Evolutionary conservation across 1,140 invertebrate genomes (phyloP).

Genomic region (Phocides pigmalion): DNA sequence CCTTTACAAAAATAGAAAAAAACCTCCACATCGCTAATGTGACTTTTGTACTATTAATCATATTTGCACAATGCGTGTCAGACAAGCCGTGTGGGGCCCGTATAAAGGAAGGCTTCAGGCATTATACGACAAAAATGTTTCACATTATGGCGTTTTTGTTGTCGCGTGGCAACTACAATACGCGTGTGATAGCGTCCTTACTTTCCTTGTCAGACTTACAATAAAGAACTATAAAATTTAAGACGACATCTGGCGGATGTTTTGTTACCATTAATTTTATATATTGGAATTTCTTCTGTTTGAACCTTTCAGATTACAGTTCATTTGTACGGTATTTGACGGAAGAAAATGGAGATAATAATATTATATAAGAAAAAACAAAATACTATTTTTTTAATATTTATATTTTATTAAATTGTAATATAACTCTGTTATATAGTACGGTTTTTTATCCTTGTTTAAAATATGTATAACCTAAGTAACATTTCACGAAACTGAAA

Average conservation of each 20-base stretch:
- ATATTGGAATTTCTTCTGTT: too few relatives aligned
- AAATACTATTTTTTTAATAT: too few relatives aligned
- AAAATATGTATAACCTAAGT: too few relatives aligned
- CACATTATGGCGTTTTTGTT: conserved; percentile 41
- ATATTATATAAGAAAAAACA: too few relatives aligned
- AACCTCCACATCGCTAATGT: conserved; percentile 68
- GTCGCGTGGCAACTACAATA: conserved; percentile 15
- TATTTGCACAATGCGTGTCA: conserved; percentile 69
- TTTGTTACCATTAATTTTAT: background rate
- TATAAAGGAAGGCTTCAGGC: conserved; percentile 60
- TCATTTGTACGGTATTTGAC: too few relatives aligned
- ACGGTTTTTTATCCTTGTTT: too few relatives aligned
- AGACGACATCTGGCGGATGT: background rate
- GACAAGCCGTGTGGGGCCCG: conserved; percentile 48
- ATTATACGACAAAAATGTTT: conserved; percentile 58
- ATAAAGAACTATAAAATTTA: background rate
- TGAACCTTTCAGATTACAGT: too few relatives aligned
- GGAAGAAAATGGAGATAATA: too few relatives aligned
- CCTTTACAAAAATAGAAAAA: conserved; percentile 46
- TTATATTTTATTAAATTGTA: too few relatives aligned
- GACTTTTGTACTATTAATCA: conserved; percentile 71
- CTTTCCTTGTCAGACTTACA: background rate
- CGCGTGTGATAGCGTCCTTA: background rate
- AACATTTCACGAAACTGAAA: too few relatives aligned
- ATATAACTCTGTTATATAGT: too few relatives aligned